phyloP scores from a whole-genome alignment of 2,113 vertebrate genomes.

The Perca fluviatilis region DNA sequence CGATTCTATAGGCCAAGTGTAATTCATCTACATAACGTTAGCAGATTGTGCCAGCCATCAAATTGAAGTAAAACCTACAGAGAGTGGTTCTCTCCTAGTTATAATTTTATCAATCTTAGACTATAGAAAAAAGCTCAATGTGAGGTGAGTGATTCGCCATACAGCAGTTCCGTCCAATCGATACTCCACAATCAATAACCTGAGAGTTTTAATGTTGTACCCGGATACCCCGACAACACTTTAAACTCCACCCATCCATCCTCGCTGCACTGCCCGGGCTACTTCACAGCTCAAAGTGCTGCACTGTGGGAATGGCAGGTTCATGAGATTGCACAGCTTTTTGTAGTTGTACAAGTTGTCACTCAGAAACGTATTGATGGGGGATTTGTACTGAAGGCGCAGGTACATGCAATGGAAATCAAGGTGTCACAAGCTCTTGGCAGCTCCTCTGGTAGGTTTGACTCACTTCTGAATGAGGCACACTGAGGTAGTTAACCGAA shows the following conservation, averaged over 20 bases:
- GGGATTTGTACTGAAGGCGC: conserved; percentile 42
- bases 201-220: conserved; percentile 65
- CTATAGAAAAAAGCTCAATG: conserved; percentile 15
- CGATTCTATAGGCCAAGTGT: background rate
- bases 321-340: conserved; percentile 34
- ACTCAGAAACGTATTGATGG: conserved; percentile 22
- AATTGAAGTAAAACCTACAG: background rate
- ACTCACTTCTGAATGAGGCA: conserved; percentile 27
- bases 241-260: conserved; percentile 79
- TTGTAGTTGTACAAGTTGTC: conserved; percentile 29
- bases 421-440: conserved; percentile 43
- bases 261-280: conserved; percentile 30
- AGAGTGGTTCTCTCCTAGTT: conserved; percentile 2
- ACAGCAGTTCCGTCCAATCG: conserved; percentile 51
- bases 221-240: conserved; percentile 45
- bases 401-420: conserved; percentile 53
- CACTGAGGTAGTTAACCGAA: background rate
- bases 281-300: conserved; percentile 54
- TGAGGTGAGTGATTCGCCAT: conserved; percentile 40
- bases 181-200: conserved; percentile 56
- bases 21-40: background rate
- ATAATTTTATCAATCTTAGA: conserved; percentile 20
- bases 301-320: conserved; percentile 43
- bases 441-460: conserved; percentile 73
- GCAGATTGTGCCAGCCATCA: background rate